phyloP scores from a whole-genome alignment of 2,113 vertebrate species.

The Barbus barbus region DNA sequence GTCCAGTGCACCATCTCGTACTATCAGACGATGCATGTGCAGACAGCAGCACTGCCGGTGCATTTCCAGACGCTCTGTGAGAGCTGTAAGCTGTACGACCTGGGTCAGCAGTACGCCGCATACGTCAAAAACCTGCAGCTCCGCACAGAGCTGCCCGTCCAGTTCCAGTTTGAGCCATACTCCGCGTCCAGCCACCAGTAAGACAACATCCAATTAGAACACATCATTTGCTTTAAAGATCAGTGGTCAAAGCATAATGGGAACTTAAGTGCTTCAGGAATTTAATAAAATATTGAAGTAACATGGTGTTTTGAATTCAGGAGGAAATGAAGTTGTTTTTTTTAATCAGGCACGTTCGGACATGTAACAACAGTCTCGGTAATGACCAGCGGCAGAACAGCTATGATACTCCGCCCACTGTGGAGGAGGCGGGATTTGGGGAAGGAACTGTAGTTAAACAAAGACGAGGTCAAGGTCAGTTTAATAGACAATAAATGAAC shows the following conservation, averaged over 20 bases:
- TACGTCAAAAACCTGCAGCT: slow-evolving; percentile 86
- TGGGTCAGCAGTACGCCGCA: slow-evolving; percentile 88
- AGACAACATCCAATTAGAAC: slow-evolving; percentile 17
- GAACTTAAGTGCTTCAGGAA: too few relatives aligned
- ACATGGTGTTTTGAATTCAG: background rate
- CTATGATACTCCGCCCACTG: slow-evolving; percentile 58
- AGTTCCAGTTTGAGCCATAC: slow-evolving; percentile 87
- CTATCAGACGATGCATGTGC: slow-evolving; percentile 95
- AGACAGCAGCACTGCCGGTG: slow-evolving; percentile 87
- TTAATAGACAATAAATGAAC: background rate
- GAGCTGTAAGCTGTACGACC: slow-evolving; percentile 95
- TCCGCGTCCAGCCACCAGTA: slow-evolving; percentile 67
- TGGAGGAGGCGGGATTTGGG: slow-evolving; percentile 56
- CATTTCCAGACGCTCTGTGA: slow-evolving; percentile 94
- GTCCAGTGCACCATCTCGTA: slow-evolving; percentile 91
- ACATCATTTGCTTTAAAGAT: background rate
- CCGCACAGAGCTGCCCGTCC: slow-evolving; percentile 74
- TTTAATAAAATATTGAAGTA: background rate
- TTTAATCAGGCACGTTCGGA: slow-evolving; percentile 72
- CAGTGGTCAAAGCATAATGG: background rate
- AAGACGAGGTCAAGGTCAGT: slow-evolving; percentile 47
- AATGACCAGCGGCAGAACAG: slow-evolving; percentile 64
- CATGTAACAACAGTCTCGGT: slow-evolving; percentile 82
- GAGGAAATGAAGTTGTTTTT: background rate
- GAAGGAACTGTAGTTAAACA: slow-evolving; percentile 55